These are phyloP conservation scores for Apis mellifera DNA, from an alignment of 1,140 invertebrate species.

Conservation along the genomic window Amel_HAv3.1 CM009937.2:7719501-7720000, in stretches of 20 bases:
- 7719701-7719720: constrained; percentile 58
- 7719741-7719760: constrained; percentile 31
- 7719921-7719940: no score
- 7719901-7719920: no score
- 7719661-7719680: constrained; percentile 68
- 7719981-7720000: no score
- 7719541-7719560: background rate
- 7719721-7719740: constrained; percentile 53
- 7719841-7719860: background rate
- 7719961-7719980: no score
- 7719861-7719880: no score
- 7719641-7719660: constrained; percentile 63
- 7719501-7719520: background rate
- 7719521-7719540: background rate
- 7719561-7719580: constrained; percentile 24
- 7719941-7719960: no score
- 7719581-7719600: no score
- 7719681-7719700: constrained; percentile 64
- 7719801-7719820: background rate
- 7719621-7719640: constrained; percentile 43
- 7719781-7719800: background rate
- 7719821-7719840: background rate
- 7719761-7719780: background rate
- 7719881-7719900: no score
- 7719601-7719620: constrained; percentile 45